These are phyloP conservation scores for Drosophila bocqueti DNA, from an alignment of 1,140 invertebrate genomes.

Conservation along the genomic window DNA sequence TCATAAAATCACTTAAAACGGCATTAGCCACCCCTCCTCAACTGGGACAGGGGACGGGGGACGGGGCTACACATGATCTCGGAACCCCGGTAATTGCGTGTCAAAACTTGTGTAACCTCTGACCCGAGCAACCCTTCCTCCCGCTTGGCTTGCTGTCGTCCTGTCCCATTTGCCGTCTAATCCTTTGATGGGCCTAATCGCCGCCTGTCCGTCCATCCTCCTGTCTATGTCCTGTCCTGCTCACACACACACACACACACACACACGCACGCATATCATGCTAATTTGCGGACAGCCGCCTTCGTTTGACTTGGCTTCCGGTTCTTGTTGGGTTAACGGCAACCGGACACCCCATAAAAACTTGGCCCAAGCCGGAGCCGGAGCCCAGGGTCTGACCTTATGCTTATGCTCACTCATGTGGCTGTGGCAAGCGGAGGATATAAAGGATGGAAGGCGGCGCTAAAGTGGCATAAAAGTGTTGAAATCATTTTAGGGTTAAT, in stretches of 20 bases:
- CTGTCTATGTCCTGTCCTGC: constrained; percentile 1
- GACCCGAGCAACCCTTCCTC: constrained; percentile 48
- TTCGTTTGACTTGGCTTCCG: constrained; percentile 81
- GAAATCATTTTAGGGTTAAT: constrained; percentile 76
- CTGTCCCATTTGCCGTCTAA: constrained; percentile 56
- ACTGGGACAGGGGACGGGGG: neutral
- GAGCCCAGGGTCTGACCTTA: constrained; percentile 33
- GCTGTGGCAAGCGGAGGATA: constrained; percentile 13
- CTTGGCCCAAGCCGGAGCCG: constrained; percentile 25
- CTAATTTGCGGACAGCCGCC: constrained; percentile 82
- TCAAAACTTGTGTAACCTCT: constrained; percentile 79
- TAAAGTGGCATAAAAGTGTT: constrained; percentile 71
- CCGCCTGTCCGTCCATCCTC: constrained; percentile 31
- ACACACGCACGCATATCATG: constrained; percentile 53
- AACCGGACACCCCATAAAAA: constrained; percentile 83
- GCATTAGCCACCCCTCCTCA: constrained; percentile 61
- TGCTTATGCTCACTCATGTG: constrained; percentile 63
- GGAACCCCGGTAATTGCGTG: constrained; percentile 69
- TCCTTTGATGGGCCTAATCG: constrained; percentile 82
- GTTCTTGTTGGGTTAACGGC: constrained; percentile 56
- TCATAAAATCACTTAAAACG: constrained; percentile 83
- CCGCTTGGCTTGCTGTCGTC: neutral
- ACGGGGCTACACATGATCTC: constrained; percentile 32
- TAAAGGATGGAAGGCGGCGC: constrained; percentile 3
- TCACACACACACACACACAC: neutral